A percentile compares a stretch with the other conserved stretches of the same genome.
These are phyloP conservation scores for Erythrocercus mccallii DNA, from an alignment of 2,113 vertebrate genomes.

Conservation along the genomic window DNA sequence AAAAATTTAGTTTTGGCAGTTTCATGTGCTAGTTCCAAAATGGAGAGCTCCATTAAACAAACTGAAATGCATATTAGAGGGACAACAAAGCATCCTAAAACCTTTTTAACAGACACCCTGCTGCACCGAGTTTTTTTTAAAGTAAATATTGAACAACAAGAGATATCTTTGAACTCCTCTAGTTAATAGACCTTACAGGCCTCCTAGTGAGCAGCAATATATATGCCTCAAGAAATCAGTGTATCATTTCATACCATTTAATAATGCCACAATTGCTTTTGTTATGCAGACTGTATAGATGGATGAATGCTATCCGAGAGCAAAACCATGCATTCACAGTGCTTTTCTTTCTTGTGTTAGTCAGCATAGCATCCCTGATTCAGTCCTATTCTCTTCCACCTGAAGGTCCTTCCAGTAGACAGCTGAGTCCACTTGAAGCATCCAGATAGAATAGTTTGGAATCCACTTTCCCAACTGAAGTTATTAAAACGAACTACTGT, in stretches of 20 bases:
- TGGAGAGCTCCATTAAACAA: neutral
- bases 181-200: slow-evolving; percentile 44
- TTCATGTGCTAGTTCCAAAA: neutral
- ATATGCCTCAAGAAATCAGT: slow-evolving; percentile 29
- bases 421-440: slow-evolving; percentile 7
- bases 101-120: slow-evolving; percentile 28
- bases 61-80: neutral
- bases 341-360: neutral
- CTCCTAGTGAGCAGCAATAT: slow-evolving; percentile 25
- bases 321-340: neutral
- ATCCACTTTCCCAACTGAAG: slow-evolving; percentile 15
- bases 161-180: slow-evolving; percentile 46
- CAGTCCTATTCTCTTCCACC: neutral
- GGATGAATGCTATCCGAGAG: neutral
- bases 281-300: slow-evolving; percentile 40
- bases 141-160: slow-evolving; percentile 42
- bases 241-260: slow-evolving; percentile 42
- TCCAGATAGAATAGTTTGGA: neutral
- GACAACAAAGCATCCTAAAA: slow-evolving; percentile 31
- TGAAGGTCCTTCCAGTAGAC: slow-evolving; percentile 6
- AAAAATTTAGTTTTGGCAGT: neutral
- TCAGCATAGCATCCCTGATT: slow-evolving; percentile 21
- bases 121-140: neutral
- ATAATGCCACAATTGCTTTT: slow-evolving; percentile 41
- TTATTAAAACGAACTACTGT: slow-evolving; percentile 32